Base-by-base conservation (phyloP, 2,113 vertebrate genomes). In the Anoura caudifer region DNA sequence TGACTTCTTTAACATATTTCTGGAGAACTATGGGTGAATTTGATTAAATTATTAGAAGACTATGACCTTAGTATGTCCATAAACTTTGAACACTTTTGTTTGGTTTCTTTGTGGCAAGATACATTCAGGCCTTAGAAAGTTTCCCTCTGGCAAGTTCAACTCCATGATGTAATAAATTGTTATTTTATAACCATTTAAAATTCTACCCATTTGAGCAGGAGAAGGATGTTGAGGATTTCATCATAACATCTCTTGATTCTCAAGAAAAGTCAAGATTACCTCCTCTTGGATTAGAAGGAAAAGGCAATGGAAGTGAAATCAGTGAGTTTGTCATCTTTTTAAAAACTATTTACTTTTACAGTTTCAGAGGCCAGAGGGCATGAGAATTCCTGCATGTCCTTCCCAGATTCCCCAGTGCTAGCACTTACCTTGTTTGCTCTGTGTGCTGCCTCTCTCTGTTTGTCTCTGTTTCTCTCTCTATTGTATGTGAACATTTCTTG, bases 241-340 rank as follows among this genome's bases (percentile, higher is more conserved):
- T 98, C 84, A 59, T 98, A 87, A 99, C 98, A 0, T 96, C 98
- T 20, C 98, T 99, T 90, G 97, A 98, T 73, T 98, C 98, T 91
- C 98, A 98, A 82, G 98, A 98, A 75, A 98, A 98, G 45, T 96
- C 98, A 87, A 97, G 97, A 88, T 99, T 99, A 15, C 98, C 98
- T 47, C 86, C 97, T 70, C 99, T 98, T 2, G 98, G 84, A 26
- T 79, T 96, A 47, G 98, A 98, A 92, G 98, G 97, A 63, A 98
- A 98, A 96, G 99, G 97, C 0, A 93, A 99, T 82, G 98, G 98
- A 84, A 99, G 98, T 91, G 98, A 98, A 94, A 99, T 99, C 98
- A 98, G 99, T 99, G 97, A 99, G 98, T 99, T 31, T 0, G 5
- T 33, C 52, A 2, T 24, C 8, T 69, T 52, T 73, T 63, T 52